Conservation (phyloP, 2,797 vertebrate species). For the Tolypeutes matacus region DNA sequence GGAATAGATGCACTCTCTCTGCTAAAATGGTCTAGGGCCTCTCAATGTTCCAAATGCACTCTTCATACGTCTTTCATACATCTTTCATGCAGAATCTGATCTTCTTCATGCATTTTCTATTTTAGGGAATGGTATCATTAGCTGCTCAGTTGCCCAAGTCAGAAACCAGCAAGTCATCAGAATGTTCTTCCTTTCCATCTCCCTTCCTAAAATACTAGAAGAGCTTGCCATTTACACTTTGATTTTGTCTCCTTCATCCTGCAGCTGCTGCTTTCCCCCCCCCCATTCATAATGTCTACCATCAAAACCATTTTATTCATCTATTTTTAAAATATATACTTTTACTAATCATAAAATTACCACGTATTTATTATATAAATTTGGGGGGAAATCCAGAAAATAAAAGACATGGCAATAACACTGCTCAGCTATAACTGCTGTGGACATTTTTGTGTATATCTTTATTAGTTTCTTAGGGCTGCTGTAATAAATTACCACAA, state of each 20-base stretch:
- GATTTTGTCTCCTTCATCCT: constrained; percentile 38
- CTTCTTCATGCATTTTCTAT: neutral
- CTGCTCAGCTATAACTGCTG: neutral
- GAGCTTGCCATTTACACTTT: neutral
- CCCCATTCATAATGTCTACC: neutral
- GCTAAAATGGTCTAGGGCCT: neutral
- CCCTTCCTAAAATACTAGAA: constrained; percentile 15
- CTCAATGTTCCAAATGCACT: neutral
- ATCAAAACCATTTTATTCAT: neutral
- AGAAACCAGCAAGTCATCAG: neutral
- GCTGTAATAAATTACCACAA: too few species aligned
- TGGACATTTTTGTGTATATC: constrained; percentile 2
- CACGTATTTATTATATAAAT: constrained; percentile 2
- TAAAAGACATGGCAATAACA: neutral
- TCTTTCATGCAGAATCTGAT: constrained; percentile 25
- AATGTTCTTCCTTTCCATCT: neutral
- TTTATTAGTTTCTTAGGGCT: too few species aligned
- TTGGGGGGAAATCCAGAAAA: neutral
- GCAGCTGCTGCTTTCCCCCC: constrained; percentile 22
- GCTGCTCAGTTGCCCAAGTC: neutral
- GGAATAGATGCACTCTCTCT: neutral
- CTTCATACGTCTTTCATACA: neutral
- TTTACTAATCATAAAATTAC: neutral
- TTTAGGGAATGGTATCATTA: neutral
- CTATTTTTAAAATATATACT: neutral